Conservation (phyloP, 2,797 vertebrate genomes). For the Erithacus rubecula region DNA sequence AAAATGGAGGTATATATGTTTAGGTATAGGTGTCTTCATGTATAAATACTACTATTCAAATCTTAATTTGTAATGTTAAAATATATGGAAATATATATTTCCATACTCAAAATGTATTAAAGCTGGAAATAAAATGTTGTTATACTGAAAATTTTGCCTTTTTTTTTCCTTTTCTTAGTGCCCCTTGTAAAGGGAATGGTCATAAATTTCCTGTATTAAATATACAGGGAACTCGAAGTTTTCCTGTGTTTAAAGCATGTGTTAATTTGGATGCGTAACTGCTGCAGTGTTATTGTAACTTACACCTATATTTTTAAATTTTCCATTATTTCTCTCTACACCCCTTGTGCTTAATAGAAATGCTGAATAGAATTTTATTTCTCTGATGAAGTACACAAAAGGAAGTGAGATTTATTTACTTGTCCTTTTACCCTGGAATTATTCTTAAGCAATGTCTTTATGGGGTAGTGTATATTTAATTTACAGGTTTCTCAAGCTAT, state of each 20-base stretch:
- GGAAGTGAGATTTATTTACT: neutral
- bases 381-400: neutral
- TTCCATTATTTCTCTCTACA: neutral
- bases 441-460: neutral
- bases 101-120: neutral
- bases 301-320: neutral
- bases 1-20: neutral
- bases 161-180: neutral
- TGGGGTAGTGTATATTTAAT: neutral
- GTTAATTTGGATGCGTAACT: neutral
- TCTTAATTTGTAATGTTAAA: neutral
- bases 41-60: neutral
- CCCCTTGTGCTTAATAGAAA: neutral
- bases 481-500: neutral
- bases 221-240: neutral
- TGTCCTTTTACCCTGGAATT: neutral
- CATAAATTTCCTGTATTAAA: neutral
- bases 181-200: neutral
- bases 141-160: neutral
- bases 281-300: neutral
- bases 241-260: neutral
- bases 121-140: neutral
- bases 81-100: neutral
- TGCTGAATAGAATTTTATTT: neutral
- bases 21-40: neutral